Conservation (phyloP, 1,140 invertebrate species). For the Penaeus indicus region DNA sequence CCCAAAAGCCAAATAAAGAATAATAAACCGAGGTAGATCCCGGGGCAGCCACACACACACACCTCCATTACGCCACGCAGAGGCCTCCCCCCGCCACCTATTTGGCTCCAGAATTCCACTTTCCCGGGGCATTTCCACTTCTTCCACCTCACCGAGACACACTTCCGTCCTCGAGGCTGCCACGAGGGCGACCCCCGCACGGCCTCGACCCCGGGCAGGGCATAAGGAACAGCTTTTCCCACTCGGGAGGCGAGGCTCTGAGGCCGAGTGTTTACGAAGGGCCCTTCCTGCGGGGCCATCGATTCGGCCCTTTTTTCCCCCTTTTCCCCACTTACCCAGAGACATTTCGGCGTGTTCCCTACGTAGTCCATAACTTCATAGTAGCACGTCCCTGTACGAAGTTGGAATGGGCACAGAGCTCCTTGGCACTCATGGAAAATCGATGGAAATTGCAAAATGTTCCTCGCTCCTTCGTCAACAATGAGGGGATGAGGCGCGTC, state of each 20-base stretch:
- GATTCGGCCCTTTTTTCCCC: constrained; percentile 46
- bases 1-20: too few species aligned
- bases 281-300: constrained; percentile 30
- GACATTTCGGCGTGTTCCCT: constrained; percentile 55
- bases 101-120: constrained; percentile 29
- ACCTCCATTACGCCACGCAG: constrained; percentile 50
- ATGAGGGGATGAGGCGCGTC: constrained; percentile 56
- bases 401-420: constrained; percentile 10
- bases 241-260: not conserved
- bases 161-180: too few species aligned
- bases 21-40: too few species aligned
- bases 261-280: constrained; percentile 55
- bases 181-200: too few species aligned
- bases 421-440: constrained; percentile 48
- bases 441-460: constrained; percentile 55
- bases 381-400: constrained; percentile 36
- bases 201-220: too few species aligned
- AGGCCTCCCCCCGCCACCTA: constrained; percentile 3
- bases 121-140: not conserved
- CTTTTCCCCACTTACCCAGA: constrained; percentile 54
- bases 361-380: constrained; percentile 55
- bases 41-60: constrained; percentile 33
- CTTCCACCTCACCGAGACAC: constrained; percentile 9
- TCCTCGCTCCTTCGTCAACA: constrained; percentile 54
- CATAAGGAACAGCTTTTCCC: too few species aligned